These are phyloP conservation scores for Thymelicus sylvestris DNA, from an alignment of 2,888 invertebrate genomes.

Conservation along the genomic window DNA sequence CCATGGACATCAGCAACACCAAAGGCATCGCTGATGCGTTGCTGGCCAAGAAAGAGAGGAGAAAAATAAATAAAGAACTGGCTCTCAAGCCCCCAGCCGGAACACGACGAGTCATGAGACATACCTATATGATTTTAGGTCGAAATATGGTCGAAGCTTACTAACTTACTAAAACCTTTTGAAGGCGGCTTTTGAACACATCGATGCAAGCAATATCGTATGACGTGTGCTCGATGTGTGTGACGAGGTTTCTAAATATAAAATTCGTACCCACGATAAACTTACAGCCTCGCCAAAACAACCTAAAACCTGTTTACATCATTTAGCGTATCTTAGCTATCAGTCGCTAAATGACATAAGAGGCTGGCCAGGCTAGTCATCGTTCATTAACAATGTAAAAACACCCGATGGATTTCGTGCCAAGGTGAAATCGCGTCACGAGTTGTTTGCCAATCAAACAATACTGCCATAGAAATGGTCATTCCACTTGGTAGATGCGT, in stretches of 20 bases:
- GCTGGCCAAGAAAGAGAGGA: too few species aligned
- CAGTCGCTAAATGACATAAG: conserved; percentile 16
- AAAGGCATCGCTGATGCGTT: too few species aligned
- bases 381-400: conserved; percentile 45
- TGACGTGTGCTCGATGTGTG: too few species aligned
- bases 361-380: conserved; percentile 28
- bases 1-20: too few species aligned
- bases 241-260: background rate
- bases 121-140: too few species aligned
- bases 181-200: too few species aligned
- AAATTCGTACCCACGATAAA: background rate
- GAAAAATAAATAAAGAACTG: too few species aligned
- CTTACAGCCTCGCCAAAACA: conserved; percentile 10
- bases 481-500: conserved; percentile 17
- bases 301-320: conserved; percentile 11
- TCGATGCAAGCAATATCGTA: too few species aligned
- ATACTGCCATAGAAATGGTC: conserved; percentile 16
- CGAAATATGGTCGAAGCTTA: too few species aligned
- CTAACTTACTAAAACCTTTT: too few species aligned
- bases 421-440: conserved; percentile 46
- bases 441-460: conserved; percentile 27
- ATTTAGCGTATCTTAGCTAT: conserved; percentile 1
- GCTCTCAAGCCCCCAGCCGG: too few species aligned
- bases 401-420: conserved; percentile 45
- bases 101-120: too few species aligned